phyloP scores from a whole-genome alignment of 2,888 invertebrate genomes.

The Hanleya hanleyi region DNA sequence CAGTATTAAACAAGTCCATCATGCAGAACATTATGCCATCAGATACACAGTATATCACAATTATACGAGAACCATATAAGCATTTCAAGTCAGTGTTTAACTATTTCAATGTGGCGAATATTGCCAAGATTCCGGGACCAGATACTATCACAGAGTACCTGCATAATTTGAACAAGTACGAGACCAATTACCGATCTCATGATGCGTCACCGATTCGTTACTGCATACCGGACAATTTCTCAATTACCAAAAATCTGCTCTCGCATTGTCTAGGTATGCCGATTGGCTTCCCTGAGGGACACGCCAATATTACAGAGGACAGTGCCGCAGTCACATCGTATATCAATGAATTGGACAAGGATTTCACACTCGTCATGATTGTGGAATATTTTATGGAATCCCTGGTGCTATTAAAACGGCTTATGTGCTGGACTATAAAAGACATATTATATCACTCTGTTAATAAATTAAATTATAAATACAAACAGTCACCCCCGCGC shows the following conservation, averaged over 20 bases:
- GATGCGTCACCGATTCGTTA: conserved; percentile 35
- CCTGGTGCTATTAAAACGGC: conserved; percentile 62
- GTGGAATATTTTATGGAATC: conserved; percentile 71
- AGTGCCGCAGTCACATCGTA: conserved; percentile 42
- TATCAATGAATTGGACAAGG: conserved; percentile 51
- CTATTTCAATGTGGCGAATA: conserved; percentile 60
- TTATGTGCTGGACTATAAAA: conserved; percentile 68
- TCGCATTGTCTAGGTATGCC: conserved; percentile 69
- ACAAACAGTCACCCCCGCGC: conserved; percentile 27
- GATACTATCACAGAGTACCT: conserved; percentile 57
- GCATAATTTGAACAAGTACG: conserved; percentile 57
- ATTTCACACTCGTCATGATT: conserved; percentile 66
- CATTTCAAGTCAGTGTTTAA: conserved; percentile 65
- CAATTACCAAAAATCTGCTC: conserved; percentile 64
- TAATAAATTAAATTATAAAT: conserved; percentile 45
- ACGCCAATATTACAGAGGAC: conserved; percentile 44
- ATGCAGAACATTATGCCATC: conserved; percentile 62
- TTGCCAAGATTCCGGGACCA: conserved; percentile 43
- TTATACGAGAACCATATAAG: conserved; percentile 65
- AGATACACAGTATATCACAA: conserved; percentile 60
- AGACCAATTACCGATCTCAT: conserved; percentile 51
- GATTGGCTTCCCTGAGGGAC: conserved; percentile 58
- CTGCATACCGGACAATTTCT: conserved; percentile 67
- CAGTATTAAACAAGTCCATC: conserved; percentile 59
- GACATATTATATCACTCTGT: conserved; percentile 65